Percentiles rank a stretch among this genome's conserved stretches.
Conservation (phyloP, 1,140 invertebrate genomes). For the Drosophila tsacasi region DNA sequence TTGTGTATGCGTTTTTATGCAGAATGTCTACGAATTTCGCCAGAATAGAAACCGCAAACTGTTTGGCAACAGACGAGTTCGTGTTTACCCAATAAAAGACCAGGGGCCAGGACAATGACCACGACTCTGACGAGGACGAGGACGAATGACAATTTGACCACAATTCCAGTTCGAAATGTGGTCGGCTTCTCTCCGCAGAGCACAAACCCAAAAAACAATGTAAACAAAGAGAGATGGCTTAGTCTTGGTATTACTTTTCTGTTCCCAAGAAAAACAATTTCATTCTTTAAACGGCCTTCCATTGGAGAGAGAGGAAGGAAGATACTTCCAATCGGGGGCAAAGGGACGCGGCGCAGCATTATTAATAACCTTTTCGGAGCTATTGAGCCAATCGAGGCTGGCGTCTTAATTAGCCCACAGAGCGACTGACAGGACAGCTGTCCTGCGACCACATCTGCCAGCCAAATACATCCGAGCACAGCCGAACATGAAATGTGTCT, state of each 20-base stretch:
- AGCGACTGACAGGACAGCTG: constrained; percentile 57
- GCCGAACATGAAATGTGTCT: constrained; percentile 64
- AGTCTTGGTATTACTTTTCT: constrained; percentile 21
- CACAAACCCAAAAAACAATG: constrained; percentile 19
- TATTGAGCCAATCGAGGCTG: constrained; percentile 40
- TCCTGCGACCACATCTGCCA: constrained; percentile 45
- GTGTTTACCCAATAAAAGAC: constrained; percentile 51
- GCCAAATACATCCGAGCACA: constrained; percentile 27
- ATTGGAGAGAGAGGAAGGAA: neutral
- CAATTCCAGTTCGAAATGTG: constrained; percentile 74
- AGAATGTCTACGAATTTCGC: constrained; percentile 31
- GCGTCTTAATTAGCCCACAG: constrained; percentile 66
- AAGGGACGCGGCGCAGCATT: constrained; percentile 28
- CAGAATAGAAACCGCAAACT: constrained; percentile 68
- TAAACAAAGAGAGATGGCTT: constrained; percentile 58
- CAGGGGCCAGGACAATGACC: constrained; percentile 27
- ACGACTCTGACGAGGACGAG: constrained; percentile 6
- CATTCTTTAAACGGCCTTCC: constrained; percentile 33
- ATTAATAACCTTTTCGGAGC: constrained; percentile 65
- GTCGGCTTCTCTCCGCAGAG: constrained; percentile 31
- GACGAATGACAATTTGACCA: constrained; percentile 67
- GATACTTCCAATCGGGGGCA: neutral
- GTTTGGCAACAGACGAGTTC: constrained; percentile 60
- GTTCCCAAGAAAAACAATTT: constrained; percentile 36
- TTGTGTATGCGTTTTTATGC: constrained; percentile 52